Percentiles rank a stretch among this genome's conserved stretches.
Evolutionary conservation across 1,140 invertebrate genomes (phyloP).

Genomic region (Drosophila burlai): DNA sequence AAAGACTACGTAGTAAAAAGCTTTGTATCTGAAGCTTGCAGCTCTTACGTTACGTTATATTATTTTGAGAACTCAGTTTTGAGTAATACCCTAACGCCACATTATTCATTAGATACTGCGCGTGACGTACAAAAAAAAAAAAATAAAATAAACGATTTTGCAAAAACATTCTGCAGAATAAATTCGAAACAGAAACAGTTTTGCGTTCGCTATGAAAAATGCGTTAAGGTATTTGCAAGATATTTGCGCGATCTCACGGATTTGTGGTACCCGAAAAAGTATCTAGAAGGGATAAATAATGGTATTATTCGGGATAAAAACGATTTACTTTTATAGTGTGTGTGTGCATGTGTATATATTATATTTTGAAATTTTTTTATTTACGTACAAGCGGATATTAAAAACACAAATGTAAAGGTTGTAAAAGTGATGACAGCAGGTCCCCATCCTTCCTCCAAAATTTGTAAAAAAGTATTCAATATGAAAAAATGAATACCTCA

Average conservation of each 20-base stretch:
- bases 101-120: background rate
- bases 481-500: background rate
- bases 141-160: background rate
- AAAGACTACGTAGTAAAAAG: slow-evolving; percentile 46
- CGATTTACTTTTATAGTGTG: background rate
- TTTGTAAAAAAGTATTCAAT: background rate
- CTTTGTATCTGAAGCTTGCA: slow-evolving; percentile 18
- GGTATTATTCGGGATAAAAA: slow-evolving; percentile 4
- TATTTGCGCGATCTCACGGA: background rate
- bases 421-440: background rate
- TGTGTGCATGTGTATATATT: background rate
- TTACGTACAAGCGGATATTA: background rate
- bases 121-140: slow-evolving; percentile 4
- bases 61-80: slow-evolving; percentile 1
- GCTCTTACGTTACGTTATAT: slow-evolving; percentile 14
- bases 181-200: background rate
- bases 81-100: slow-evolving; percentile 18
- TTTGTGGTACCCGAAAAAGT: background rate
- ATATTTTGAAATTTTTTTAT: background rate
- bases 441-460: background rate
- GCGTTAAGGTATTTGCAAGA: slow-evolving; percentile 24
- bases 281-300: slow-evolving; percentile 14
- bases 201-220: slow-evolving; percentile 9
- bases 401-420: background rate
- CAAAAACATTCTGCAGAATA: background rate